phyloP scores from a whole-genome alignment of 2,797 vertebrate species.

The Sphenopsis melanotis region DNA sequence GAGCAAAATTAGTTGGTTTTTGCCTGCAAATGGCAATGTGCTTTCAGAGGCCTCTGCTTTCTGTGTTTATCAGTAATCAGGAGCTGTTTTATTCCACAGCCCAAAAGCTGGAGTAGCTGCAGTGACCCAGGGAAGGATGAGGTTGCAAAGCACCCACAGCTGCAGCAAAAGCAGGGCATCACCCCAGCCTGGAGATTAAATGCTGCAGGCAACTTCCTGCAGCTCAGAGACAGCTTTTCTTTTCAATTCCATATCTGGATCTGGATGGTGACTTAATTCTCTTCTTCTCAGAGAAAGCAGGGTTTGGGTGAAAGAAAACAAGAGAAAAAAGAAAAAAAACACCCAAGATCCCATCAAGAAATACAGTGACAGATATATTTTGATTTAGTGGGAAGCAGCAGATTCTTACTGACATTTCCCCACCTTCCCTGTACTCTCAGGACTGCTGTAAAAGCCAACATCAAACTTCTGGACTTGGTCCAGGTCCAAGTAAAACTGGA shows the following conservation, averaged over 20 bases:
- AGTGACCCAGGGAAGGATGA: neutral
- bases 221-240: neutral
- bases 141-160: neutral
- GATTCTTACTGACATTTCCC: neutral
- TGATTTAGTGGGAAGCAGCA: neutral
- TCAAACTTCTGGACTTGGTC: neutral
- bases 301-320: neutral
- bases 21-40: accelerated
- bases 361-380: neutral
- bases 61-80: neutral
- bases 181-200: neutral
- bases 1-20: neutral
- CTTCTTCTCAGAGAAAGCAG: neutral
- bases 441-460: neutral
- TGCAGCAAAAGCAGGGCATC: neutral
- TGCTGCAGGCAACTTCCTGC: neutral
- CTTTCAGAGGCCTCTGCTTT: neutral
- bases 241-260: neutral
- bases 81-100: neutral
- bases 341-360: neutral
- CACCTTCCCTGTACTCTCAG: neutral
- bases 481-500: neutral
- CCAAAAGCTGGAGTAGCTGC: neutral
- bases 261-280: neutral
- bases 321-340: neutral